Evolutionary conservation across 2,797 vertebrate species (phyloP).

Genomic region (Microctenopoma stevenorrisi): DNA sequence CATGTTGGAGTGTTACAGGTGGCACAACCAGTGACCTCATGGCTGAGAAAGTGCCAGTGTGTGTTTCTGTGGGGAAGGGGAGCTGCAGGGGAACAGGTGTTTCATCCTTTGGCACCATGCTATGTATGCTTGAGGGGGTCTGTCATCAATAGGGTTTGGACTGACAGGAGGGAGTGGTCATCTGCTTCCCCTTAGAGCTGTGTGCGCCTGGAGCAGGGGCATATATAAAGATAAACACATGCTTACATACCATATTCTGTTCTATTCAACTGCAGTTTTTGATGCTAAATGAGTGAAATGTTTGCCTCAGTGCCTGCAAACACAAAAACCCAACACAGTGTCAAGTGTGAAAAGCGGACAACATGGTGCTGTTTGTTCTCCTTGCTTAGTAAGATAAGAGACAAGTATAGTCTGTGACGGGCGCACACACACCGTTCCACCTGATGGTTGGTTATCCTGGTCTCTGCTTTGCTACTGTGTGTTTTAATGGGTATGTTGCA

Average conservation of each 20-base stretch:
- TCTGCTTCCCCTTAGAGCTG: constrained; percentile 73
- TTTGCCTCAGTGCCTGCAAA: not conserved
- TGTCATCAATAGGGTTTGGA: constrained; percentile 72
- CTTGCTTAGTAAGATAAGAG: constrained; percentile 7
- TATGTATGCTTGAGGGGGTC: constrained; percentile 72
- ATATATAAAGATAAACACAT: constrained; percentile 31
- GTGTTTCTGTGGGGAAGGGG: constrained; percentile 42
- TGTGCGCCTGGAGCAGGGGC: constrained; percentile 21
- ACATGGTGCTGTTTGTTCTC: constrained; percentile 20
- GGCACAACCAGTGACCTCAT: constrained; percentile 76
- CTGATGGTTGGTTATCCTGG: constrained; percentile 29
- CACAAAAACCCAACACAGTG: not conserved
- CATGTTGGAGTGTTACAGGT: constrained; percentile 57
- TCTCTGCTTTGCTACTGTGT: constrained; percentile 38
- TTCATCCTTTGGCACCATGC: constrained; percentile 66
- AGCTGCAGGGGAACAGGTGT: constrained; percentile 79
- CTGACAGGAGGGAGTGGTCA: constrained; percentile 75
- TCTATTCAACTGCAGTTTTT: not conserved
- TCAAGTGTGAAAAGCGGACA: constrained; percentile 25
- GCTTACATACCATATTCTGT: constrained; percentile 2
- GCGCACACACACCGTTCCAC: constrained; percentile 25
- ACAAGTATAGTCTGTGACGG: constrained; percentile 1
- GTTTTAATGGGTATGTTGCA: constrained; percentile 63
- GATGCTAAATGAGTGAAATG: not conserved
- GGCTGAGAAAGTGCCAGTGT: constrained; percentile 61